Conservation (phyloP, 1,140 invertebrate genomes). For the Heliconius hewitsoni region DNA sequence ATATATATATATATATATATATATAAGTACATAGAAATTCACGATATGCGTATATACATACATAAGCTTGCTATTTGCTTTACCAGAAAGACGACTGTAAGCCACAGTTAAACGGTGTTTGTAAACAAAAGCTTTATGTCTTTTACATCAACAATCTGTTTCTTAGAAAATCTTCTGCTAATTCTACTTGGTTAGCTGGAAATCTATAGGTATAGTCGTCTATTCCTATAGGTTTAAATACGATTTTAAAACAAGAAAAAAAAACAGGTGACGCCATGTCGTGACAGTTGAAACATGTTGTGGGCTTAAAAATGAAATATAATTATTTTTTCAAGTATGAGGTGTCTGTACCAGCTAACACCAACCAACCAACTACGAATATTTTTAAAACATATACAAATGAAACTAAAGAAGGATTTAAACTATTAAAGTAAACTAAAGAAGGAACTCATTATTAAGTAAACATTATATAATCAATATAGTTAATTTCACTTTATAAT, state of each 20-base stretch:
- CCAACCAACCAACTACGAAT: too few species aligned
- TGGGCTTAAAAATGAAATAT: too few species aligned
- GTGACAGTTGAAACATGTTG: too few species aligned
- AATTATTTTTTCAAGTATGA: too few species aligned
- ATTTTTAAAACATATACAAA: background rate
- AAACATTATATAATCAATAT: background rate
- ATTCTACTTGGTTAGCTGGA: background rate
- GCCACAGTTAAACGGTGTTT: background rate
- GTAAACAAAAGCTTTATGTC: conserved; percentile 4
- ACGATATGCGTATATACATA: background rate
- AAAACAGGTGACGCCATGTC: too few species aligned
- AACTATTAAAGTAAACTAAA: background rate
- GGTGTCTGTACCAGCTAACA: too few species aligned
- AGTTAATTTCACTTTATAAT: background rate
- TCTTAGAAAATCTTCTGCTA: background rate
- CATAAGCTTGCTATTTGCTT: background rate
- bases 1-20: background rate
- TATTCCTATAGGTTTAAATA: too few species aligned
- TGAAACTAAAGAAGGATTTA: background rate
- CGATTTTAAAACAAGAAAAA: too few species aligned
- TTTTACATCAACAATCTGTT: background rate
- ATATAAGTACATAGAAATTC: background rate
- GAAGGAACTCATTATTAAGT: background rate
- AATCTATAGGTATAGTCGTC: background rate
- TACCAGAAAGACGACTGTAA: background rate